phyloP scores from a whole-genome alignment of 2,797 vertebrate species.

The Sebastes vulpes region DNA sequence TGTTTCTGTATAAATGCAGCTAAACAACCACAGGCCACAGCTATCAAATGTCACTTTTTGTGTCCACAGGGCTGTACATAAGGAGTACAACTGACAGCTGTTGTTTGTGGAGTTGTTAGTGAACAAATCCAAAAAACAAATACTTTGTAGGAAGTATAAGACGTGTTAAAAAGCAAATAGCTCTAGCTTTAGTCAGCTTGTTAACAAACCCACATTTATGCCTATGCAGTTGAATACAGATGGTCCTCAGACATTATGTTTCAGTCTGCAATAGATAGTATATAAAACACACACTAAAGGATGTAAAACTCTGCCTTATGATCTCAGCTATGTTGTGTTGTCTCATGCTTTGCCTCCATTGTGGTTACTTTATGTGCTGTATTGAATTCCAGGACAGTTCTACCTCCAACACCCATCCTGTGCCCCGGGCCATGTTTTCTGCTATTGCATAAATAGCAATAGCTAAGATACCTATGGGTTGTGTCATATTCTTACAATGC shows the following conservation, averaged over 20 bases:
- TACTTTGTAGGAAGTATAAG: background rate
- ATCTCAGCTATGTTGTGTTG: constrained; percentile 33
- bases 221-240: background rate
- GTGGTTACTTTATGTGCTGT: constrained; percentile 59
- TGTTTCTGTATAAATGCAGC: constrained; percentile 12
- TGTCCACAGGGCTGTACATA: background rate
- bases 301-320: constrained; percentile 20
- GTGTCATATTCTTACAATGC: constrained; percentile 38
- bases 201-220: background rate
- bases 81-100: background rate
- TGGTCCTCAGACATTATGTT: background rate
- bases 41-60: constrained; percentile 41
- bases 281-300: background rate
- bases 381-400: constrained; percentile 63
- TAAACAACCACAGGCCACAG: constrained; percentile 31
- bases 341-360: constrained; percentile 46
- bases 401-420: constrained; percentile 69
- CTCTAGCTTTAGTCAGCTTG: background rate
- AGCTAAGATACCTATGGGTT: constrained; percentile 51
- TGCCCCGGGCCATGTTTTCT: constrained; percentile 68
- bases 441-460: constrained; percentile 42
- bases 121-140: background rate
- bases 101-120: background rate
- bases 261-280: background rate
- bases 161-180: background rate